These are phyloP conservation scores for Danio albolineatus DNA, from an alignment of 2,797 vertebrate genomes.

Conservation along the genomic window DNA sequence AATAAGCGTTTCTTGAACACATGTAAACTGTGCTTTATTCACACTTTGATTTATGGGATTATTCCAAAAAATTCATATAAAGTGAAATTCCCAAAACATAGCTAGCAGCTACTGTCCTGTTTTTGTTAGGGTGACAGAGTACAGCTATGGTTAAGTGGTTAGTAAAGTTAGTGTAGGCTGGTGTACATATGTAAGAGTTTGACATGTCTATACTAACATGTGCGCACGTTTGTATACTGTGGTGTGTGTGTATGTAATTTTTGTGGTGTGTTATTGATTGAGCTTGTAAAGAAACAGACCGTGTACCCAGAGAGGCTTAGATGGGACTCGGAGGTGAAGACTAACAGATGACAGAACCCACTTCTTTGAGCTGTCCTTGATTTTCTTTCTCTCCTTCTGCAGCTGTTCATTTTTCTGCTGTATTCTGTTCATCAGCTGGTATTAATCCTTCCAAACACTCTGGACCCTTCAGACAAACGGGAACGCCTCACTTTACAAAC, in stretches of 20 bases:
- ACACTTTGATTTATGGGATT: too few relatives aligned
- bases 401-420: constrained; percentile 37
- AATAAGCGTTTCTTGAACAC: too few relatives aligned
- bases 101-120: background rate
- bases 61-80: too few relatives aligned
- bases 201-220: background rate
- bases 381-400: constrained; percentile 30
- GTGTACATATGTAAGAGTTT: constrained; percentile 8
- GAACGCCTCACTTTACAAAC: constrained; percentile 53
- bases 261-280: constrained; percentile 33
- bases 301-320: constrained; percentile 36
- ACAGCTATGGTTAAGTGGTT: constrained; percentile 21
- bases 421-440: constrained; percentile 56
- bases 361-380: constrained; percentile 31
- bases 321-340: constrained; percentile 27
- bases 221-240: constrained; percentile 4
- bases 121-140: constrained; percentile 1
- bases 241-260: background rate
- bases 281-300: constrained; percentile 32
- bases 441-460: constrained; percentile 52
- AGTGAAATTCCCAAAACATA: too few relatives aligned
- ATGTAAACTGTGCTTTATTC: too few relatives aligned
- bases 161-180: constrained; percentile 5
- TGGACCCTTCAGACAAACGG: constrained; percentile 37
- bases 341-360: constrained; percentile 35